Base-by-base conservation (phyloP, 2,888 invertebrate species). In the Cistogaster globosa region DNA sequence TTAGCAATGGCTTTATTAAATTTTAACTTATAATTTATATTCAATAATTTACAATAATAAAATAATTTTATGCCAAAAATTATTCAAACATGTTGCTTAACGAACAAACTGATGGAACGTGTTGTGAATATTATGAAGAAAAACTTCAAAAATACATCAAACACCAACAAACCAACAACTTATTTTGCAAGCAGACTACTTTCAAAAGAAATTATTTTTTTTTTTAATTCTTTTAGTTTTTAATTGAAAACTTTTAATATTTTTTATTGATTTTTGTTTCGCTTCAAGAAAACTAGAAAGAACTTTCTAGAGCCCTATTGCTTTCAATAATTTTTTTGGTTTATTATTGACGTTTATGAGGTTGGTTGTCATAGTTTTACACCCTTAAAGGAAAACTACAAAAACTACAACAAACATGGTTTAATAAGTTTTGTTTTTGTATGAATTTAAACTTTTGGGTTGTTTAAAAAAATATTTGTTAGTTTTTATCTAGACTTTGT, bases 401-500 rank as follows among this genome's bases (percentile, higher is more conserved):
- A 16, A 55, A 57, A 38, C 55, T 0, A 48, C 45, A 48, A 14
- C 45, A 57, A 45, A 58, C 12, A 58, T 26, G 51, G 51, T 76
- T 58, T 12, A 53, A 63, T 22, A 7, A 42, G 22, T 18, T 8
- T 38, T 36, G 3, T 65, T 26, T 48, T 22, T 65, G n/a, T n/a
- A n/a, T 69, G 20, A 48, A 38, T 58, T 82, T 62, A 48, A 60
- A 32, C 69, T 36, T 67, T 67, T 26, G 36, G 8, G 8, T 51
- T 26, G 26, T 75, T 68, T 45, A 0, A 48, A 57, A 57, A 48
- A 6, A 6, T 48, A 42, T 68, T 68, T 12, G 12, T 48, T 68
- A 82, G 76, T 71, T 76, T 63, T 58, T 53, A 72, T 80, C 58
- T 58, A 80, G 72, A 80, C 58, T 72, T 76, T 55, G 63, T 76